phyloP scores from a whole-genome alignment of 2,113 vertebrate genomes.

The Dasyprocta punctata region DNA sequence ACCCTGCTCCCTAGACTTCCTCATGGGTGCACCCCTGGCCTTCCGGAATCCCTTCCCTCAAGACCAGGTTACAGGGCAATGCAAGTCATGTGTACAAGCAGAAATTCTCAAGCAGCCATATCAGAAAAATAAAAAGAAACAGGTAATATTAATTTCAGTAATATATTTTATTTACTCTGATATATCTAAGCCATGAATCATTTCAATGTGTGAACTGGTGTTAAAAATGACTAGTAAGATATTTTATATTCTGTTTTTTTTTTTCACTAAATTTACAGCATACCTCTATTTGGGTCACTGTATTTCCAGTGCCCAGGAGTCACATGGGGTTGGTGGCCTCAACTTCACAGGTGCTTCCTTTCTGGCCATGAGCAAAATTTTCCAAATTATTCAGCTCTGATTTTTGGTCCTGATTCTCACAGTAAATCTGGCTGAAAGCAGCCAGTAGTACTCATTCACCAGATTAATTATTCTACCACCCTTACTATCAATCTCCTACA shows the following conservation, averaged over 20 bases:
- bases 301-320: background rate
- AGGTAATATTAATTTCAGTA: background rate
- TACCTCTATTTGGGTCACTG: background rate
- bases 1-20: background rate
- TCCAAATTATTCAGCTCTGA: background rate
- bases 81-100: background rate
- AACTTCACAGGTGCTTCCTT: background rate
- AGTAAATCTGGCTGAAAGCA: background rate
- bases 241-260: background rate
- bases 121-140: background rate
- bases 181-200: background rate
- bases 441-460: background rate
- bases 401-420: background rate
- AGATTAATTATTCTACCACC: background rate
- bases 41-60: background rate
- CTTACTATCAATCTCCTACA: background rate
- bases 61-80: background rate
- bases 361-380: background rate
- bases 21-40: background rate
- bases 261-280: background rate
- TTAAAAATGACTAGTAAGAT: background rate
- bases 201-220: background rate
- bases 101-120: background rate
- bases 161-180: background rate
- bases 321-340: background rate